These are phyloP conservation scores for Melanerpes formicivorus DNA, from an alignment of 2,113 vertebrate genomes.

Conservation along the genomic window DNA sequence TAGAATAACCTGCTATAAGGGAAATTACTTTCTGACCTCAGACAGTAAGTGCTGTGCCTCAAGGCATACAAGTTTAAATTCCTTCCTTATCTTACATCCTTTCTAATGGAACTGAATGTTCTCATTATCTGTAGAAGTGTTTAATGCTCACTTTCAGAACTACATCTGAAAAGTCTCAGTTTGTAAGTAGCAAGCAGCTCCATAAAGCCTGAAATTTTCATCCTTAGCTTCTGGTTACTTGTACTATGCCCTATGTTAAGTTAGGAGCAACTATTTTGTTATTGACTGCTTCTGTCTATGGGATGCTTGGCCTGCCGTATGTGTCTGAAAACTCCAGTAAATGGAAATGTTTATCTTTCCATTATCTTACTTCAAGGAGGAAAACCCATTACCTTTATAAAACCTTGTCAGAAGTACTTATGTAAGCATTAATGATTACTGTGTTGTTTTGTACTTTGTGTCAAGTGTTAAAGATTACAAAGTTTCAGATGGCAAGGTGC, in stretches of 20 bases:
- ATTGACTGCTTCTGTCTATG: background rate
- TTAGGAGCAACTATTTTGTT: background rate
- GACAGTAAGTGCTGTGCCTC: background rate
- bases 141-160: background rate
- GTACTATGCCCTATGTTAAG: background rate
- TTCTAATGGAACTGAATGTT: constrained; percentile 2
- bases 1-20: background rate
- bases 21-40: constrained; percentile 2
- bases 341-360: background rate
- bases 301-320: background rate
- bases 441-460: background rate
- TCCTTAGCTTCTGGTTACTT: background rate
- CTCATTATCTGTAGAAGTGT: background rate
- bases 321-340: background rate
- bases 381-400: background rate
- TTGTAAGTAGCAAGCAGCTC: background rate
- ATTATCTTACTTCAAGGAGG: background rate
- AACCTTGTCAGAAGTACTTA: background rate
- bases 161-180: background rate
- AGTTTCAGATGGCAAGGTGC: background rate
- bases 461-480: background rate
- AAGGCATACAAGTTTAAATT: background rate
- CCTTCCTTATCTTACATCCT: background rate
- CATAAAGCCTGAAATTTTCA: background rate
- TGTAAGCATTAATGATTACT: background rate